Conservation (phyloP, 2,797 vertebrate genomes). For the Mergus octosetaceus region DNA sequence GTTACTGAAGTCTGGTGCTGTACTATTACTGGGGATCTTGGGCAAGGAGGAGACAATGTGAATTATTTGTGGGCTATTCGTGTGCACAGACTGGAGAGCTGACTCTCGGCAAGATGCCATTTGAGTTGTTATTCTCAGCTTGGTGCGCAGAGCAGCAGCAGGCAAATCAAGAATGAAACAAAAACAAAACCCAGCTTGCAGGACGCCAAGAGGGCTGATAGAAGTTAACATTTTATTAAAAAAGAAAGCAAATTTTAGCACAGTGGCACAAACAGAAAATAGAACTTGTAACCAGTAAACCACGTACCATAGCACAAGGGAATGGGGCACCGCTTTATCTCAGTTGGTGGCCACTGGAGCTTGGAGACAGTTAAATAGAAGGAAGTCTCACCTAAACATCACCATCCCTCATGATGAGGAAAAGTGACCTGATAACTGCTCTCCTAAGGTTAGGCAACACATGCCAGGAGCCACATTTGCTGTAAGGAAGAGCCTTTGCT, state of each 20-base stretch:
- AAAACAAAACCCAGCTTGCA: neutral
- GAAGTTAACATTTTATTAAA: slow-evolving; percentile 26
- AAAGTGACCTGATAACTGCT: neutral
- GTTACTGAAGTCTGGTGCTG: neutral
- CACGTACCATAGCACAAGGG: neutral
- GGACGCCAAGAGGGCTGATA: neutral
- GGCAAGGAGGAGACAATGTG: neutral
- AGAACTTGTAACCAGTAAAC: neutral
- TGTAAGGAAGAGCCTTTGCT: neutral
- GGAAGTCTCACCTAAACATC: neutral
- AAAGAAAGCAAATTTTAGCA: neutral
- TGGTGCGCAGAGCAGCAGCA: neutral
- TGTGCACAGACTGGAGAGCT: rapidly evolving
- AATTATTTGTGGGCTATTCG: neutral
- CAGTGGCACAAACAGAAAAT: neutral
- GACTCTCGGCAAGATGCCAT: neutral
- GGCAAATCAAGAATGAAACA: neutral
- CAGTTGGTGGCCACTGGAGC: neutral
- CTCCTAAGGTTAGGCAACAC: neutral
- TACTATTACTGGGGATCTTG: neutral
- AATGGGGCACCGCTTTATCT: neutral
- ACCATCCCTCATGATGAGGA: neutral
- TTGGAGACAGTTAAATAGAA: neutral
- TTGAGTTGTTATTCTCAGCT: neutral
- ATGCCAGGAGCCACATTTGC: neutral